These are phyloP conservation scores for Sebastes kiyomatsui DNA, from an alignment of 2,797 vertebrate species.

Conservation along the genomic window DNA sequence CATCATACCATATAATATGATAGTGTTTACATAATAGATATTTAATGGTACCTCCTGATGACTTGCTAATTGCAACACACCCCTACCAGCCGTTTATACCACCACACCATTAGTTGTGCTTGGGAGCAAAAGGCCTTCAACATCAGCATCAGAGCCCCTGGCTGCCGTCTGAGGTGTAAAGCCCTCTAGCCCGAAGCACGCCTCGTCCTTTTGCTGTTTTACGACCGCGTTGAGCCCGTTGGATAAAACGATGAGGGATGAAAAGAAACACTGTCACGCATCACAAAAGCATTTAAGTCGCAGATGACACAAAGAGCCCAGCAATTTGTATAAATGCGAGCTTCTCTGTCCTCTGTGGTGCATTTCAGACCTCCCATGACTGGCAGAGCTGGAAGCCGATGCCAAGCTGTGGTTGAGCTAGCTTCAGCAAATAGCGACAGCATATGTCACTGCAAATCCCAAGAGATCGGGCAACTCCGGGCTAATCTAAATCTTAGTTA, in stretches of 20 bases:
- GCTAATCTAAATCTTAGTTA: conserved; percentile 34
- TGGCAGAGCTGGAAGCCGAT: conserved; percentile 38
- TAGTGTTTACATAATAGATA: not conserved
- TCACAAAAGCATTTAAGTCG: conserved; percentile 34
- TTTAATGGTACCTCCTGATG: conserved; percentile 1
- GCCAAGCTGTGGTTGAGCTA: conserved; percentile 34
- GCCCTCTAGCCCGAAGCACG: conserved; percentile 13
- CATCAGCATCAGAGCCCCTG: conserved; percentile 10
- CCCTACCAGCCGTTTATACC: not conserved
- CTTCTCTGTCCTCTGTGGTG: conserved; percentile 32
- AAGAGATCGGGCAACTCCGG: conserved; percentile 8
- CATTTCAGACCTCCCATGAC: conserved; percentile 44
- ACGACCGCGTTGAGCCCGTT: conserved; percentile 1
- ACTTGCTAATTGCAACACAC: not conserved
- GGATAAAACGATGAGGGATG: conserved; percentile 24
- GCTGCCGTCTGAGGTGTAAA: not conserved
- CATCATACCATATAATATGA: conserved; percentile 7
- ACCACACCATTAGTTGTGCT: conserved; percentile 15
- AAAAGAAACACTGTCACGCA: conserved; percentile 43
- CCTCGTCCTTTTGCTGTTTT: conserved; percentile 8
- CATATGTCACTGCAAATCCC: conserved; percentile 32
- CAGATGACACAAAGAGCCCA: conserved; percentile 30
- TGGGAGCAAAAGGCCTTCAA: conserved; percentile 19
- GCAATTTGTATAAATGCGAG: conserved; percentile 46
- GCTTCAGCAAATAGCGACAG: conserved; percentile 33